phyloP scores from a whole-genome alignment of 2,113 vertebrate genomes.

The Lagenorhynchus albirostris region DNA sequence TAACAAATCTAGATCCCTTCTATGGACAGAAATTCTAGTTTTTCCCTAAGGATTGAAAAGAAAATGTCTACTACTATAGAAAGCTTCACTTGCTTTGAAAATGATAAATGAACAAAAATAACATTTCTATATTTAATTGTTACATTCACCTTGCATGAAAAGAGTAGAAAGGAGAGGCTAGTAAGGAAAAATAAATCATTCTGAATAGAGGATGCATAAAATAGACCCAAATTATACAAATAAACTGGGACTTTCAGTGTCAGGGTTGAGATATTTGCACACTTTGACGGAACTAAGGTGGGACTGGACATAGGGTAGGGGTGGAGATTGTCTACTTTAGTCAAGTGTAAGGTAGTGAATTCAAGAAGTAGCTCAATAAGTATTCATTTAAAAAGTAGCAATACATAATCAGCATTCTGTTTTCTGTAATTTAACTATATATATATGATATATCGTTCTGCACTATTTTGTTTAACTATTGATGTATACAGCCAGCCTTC shows the following conservation, averaged over 20 bases:
- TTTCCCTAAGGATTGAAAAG: not conserved
- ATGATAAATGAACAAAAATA: not conserved
- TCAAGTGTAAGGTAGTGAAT: not conserved
- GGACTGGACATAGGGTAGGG: not conserved
- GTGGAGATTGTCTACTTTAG: not conserved
- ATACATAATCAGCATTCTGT: not conserved
- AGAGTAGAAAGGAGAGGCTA: not conserved
- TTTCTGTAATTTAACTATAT: not conserved
- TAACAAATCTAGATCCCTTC: not conserved
- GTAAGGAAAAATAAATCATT: not conserved
- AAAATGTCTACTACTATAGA: not conserved
- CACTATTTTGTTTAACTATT: not conserved
- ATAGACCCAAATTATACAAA: not conserved
- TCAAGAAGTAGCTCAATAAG: not conserved
- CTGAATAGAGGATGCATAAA: not conserved
- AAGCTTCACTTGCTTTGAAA: not conserved
- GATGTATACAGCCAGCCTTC: not conserved
- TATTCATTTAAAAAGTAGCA: not conserved
- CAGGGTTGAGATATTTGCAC: not conserved
- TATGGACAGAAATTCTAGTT: not conserved
- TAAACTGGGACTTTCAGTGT: not conserved
- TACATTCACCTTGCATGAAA: not conserved
- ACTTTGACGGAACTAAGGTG: not conserved
- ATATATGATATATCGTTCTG: not conserved
- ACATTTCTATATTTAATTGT: not conserved